Percentiles rank a stretch among this genome's conserved stretches.
These are phyloP conservation scores for Drosophila lutescens DNA, from an alignment of 2,888 invertebrate genomes.

Conservation along the genomic window DNA sequence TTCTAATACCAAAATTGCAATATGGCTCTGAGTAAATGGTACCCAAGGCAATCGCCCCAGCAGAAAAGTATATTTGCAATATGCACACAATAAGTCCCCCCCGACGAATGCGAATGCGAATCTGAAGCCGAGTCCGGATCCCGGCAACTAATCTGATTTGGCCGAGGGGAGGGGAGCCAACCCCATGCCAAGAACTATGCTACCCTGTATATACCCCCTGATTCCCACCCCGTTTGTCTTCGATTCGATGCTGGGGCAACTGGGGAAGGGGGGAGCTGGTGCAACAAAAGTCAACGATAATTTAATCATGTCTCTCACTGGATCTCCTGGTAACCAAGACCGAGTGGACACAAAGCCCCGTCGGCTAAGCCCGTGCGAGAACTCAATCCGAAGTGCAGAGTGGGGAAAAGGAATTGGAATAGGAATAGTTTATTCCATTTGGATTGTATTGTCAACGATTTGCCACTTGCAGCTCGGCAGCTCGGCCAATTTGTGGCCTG, in stretches of 20 bases:
- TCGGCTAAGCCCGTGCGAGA: constrained; percentile 30
- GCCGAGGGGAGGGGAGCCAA: background rate
- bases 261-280: background rate
- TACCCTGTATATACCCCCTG: background rate
- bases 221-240: constrained; percentile 26
- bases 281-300: constrained; percentile 46
- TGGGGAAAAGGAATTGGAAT: background rate
- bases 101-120: too few species aligned
- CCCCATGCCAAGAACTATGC: background rate
- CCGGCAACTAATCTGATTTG: constrained; percentile 34
- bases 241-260: constrained; percentile 24
- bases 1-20: background rate
- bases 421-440: constrained; percentile 29
- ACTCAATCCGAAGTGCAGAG: background rate
- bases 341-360: constrained; percentile 37
- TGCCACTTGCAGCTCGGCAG: constrained; percentile 31
- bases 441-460: constrained; percentile 37
- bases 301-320: constrained; percentile 36
- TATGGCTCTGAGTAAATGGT: background rate
- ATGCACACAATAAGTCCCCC: constrained; percentile 33
- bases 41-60: constrained; percentile 20
- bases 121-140: constrained; percentile 1
- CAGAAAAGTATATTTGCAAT: constrained; percentile 17
- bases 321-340: constrained; percentile 19
- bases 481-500: constrained; percentile 19